Percentiles rank a stretch among this genome's conserved stretches.
These are phyloP conservation scores for Clarias fuscus DNA, from an alignment of 2,797 vertebrate species.

Conservation along the genomic window DNA sequence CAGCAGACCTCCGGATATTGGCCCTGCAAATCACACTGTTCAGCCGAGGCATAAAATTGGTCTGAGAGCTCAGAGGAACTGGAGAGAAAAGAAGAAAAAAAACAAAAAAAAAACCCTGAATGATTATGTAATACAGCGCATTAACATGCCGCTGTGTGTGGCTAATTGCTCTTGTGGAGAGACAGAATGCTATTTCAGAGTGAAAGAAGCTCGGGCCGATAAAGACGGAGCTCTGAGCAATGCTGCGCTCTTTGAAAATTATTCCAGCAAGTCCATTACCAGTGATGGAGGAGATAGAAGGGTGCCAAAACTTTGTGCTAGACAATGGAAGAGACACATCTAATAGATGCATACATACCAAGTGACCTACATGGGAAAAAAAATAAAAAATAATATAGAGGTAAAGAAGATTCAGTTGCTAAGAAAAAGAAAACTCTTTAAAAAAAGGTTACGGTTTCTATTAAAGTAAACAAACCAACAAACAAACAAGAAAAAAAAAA, in stretches of 20 bases:
- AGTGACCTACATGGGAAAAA: not conserved
- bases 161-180: slow-evolving; percentile 11
- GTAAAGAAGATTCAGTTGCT: not conserved
- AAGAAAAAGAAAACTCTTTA: too few relatives aligned
- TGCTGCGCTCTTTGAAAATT: not conserved
- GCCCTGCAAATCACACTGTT: not conserved
- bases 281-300: not conserved
- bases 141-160: not conserved
- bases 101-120: not conserved
- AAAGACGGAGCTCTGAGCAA: not conserved
- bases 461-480: too few relatives aligned
- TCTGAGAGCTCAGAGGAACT: not conserved
- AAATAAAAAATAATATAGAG: not conserved
- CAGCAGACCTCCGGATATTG: slow-evolving; percentile 8
- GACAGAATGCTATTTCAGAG: not conserved
- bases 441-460: too few relatives aligned
- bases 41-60: not conserved
- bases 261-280: not conserved
- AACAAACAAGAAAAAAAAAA: not conserved
- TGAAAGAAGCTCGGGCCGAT: not conserved
- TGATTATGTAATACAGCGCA: slow-evolving; percentile 4
- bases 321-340: not conserved
- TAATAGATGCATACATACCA: too few relatives aligned
- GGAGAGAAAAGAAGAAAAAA: not conserved
- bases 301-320: not conserved